Conservation (phyloP, 23 tunicate genomes). For the Halocynthia roretzi region DNA sequence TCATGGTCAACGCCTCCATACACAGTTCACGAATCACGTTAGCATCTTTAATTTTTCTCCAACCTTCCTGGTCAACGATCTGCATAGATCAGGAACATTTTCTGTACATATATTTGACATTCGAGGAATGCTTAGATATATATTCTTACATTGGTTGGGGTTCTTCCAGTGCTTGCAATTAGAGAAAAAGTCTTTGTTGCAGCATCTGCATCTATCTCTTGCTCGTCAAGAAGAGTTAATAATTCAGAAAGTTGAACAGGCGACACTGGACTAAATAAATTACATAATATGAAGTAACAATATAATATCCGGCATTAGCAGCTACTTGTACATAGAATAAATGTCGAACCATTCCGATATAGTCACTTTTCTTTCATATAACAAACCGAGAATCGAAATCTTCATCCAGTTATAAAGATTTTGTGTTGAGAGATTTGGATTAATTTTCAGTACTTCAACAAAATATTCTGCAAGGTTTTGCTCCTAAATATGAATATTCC, state of each 20-base stretch:
- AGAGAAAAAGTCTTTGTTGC: constrained; percentile 11
- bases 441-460: constrained; percentile 16
- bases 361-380: constrained; percentile 11
- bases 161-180: constrained; percentile 5
- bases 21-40: constrained; percentile 18
- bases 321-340: neutral
- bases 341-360: constrained; percentile 8
- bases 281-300: neutral
- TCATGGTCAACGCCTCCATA: constrained; percentile 3
- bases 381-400: constrained; percentile 14
- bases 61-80: constrained; percentile 34
- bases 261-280: constrained; percentile 17
- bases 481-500: constrained; percentile 16
- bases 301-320: too few species aligned
- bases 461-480: constrained; percentile 13
- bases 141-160: constrained; percentile 10
- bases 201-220: constrained; percentile 24
- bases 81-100: neutral
- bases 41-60: constrained; percentile 40
- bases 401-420: constrained; percentile 14
- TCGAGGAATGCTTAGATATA: too few species aligned
- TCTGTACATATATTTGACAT: too few species aligned
- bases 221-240: constrained; percentile 10
- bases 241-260: constrained; percentile 20
- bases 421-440: neutral